Evolutionary conservation across 2,888 invertebrate genomes (phyloP).

Genomic region (Megamerina dolium): DNA sequence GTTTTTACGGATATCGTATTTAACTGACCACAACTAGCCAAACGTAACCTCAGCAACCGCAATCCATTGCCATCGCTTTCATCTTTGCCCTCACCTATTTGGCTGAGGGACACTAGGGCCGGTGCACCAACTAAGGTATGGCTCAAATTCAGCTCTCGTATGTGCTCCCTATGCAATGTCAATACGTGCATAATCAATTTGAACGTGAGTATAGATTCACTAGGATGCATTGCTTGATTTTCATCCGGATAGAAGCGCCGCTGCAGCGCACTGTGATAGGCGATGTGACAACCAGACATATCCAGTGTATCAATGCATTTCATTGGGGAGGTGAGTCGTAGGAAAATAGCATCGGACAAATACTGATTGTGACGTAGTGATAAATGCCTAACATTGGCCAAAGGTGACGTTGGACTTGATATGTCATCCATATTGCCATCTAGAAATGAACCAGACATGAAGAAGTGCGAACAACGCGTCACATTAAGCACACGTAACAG

Average conservation of each 20-base stretch:
- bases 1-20: slow-evolving; percentile 31
- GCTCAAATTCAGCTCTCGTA: slow-evolving; percentile 61
- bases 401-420: slow-evolving; percentile 47
- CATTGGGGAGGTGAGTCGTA: slow-evolving; percentile 58
- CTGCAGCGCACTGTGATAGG: slow-evolving; percentile 64
- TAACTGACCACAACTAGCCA: slow-evolving; percentile 40
- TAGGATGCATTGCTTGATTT: slow-evolving; percentile 49
- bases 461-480: slow-evolving; percentile 62
- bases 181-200: slow-evolving; percentile 59
- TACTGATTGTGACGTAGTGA: slow-evolving; percentile 64
- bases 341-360: slow-evolving; percentile 67
- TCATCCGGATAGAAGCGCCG: slow-evolving; percentile 59
- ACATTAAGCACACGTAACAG: slow-evolving; percentile 58
- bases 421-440: slow-evolving; percentile 54
- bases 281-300: slow-evolving; percentile 63
- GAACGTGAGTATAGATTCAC: slow-evolving; percentile 67
- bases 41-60: slow-evolving; percentile 29
- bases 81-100: slow-evolving; percentile 52
- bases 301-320: slow-evolving; percentile 58
- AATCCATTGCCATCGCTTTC: slow-evolving; percentile 33
- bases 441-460: slow-evolving; percentile 67
- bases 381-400: slow-evolving; percentile 53
- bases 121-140: slow-evolving; percentile 63
- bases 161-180: slow-evolving; percentile 50
- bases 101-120: slow-evolving; percentile 55